phyloP scores from a whole-genome alignment of 2,888 invertebrate species.

The Sturmia bella region DNA sequence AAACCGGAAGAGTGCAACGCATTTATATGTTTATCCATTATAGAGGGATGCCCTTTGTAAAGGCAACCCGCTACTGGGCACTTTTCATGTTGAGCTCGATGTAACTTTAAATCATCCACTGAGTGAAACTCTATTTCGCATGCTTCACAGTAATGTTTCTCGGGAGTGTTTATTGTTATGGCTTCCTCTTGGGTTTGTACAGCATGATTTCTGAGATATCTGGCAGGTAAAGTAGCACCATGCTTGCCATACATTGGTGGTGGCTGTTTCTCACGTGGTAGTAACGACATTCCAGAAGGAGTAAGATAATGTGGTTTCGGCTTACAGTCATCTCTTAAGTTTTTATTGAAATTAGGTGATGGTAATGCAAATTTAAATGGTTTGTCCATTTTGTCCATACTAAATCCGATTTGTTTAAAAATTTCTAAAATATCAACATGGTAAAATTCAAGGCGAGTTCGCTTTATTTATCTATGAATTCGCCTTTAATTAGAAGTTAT shows the following conservation, averaged over 20 bases:
- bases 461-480: too few species aligned
- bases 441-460: too few species aligned
- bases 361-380: constrained; percentile 76
- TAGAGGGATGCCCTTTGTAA: constrained; percentile 75
- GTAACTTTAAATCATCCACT: constrained; percentile 84
- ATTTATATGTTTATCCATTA: constrained; percentile 90
- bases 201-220: constrained; percentile 70
- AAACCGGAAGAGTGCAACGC: constrained; percentile 93
- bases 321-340: constrained; percentile 53
- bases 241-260: constrained; percentile 81
- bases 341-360: constrained; percentile 77
- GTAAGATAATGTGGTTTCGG: constrained; percentile 75
- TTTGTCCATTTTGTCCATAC: constrained; percentile 73
- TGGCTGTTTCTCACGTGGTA: constrained; percentile 79
- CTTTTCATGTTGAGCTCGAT: constrained; percentile 88
- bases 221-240: constrained; percentile 79
- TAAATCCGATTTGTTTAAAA: neutral
- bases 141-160: constrained; percentile 86
- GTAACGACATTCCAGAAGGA: constrained; percentile 79
- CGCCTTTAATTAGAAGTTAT: too few species aligned
- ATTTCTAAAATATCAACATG: neutral
- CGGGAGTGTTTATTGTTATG: constrained; percentile 5
- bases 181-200: neutral
- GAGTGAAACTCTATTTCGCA: constrained; percentile 90
- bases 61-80: constrained; percentile 91